Percentiles rank a stretch among this genome's conserved stretches.
Evolutionary conservation across 2,888 invertebrate species (phyloP).

Genomic region (Lasius fuliginosus): DNA sequence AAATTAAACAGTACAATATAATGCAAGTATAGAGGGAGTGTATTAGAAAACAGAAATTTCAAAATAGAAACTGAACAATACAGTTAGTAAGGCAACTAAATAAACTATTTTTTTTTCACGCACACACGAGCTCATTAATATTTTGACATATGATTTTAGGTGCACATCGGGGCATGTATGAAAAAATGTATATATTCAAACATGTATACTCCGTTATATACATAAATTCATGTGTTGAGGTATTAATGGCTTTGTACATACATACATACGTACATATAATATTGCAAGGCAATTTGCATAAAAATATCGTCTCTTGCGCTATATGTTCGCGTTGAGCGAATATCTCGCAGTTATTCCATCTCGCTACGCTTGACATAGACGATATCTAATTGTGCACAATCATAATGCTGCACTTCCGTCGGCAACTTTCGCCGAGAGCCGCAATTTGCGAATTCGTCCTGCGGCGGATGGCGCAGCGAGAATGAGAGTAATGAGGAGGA

Average conservation of each 20-base stretch:
- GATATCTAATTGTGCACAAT: slow-evolving; percentile 68
- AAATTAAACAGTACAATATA: slow-evolving; percentile 3
- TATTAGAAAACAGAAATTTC: not conserved
- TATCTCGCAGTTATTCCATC: slow-evolving; percentile 33
- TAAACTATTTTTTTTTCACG: not conserved
- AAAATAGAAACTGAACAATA: not conserved
- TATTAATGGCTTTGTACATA: not conserved
- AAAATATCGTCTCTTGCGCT: not conserved
- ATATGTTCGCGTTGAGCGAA: not conserved
- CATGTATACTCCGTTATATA: not conserved
- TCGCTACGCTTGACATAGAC: slow-evolving; percentile 32
- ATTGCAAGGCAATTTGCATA: not conserved
- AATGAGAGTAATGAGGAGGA: slow-evolving; percentile 29
- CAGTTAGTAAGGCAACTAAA: not conserved
- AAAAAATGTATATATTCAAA: not conserved
- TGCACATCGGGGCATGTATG: not conserved
- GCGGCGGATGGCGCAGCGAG: slow-evolving; percentile 55
- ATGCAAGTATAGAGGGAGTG: not conserved
- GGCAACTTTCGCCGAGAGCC: slow-evolving; percentile 56
- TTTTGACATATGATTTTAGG: not conserved
- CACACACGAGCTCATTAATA: not conserved
- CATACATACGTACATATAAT: not conserved
- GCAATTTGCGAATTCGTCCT: slow-evolving; percentile 59
- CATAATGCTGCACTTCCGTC: slow-evolving; percentile 54
- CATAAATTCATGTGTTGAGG: not conserved